A percentile compares a stretch with the other conserved stretches of the same genome.
phyloP scores from a whole-genome alignment of 2,113 vertebrate genomes.

The Edolisoma coerulescens region DNA sequence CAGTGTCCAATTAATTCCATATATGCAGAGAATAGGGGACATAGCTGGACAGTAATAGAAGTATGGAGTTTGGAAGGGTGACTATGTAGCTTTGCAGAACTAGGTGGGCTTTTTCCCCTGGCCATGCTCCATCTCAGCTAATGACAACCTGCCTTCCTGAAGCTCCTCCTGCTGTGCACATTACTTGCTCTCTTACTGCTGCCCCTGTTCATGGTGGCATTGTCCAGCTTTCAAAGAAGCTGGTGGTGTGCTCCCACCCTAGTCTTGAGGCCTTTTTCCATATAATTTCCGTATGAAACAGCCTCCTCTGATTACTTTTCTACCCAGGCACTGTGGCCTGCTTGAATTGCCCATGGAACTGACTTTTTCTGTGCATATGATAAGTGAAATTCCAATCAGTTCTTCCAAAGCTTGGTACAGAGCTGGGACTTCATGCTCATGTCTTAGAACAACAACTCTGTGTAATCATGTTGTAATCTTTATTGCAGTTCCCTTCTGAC shows the following conservation, averaged over 20 bases:
- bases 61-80: fast-evolving
- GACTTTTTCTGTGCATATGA: background rate
- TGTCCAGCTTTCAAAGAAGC: background rate
- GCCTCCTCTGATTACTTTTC: background rate
- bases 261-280: fast-evolving
- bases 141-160: background rate
- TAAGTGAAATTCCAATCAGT: background rate
- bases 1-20: background rate
- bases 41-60: background rate
- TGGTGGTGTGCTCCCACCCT: fast-evolving
- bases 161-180: background rate
- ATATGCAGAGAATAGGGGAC: background rate
- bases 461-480: background rate
- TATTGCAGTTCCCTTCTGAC: background rate
- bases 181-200: background rate
- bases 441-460: background rate
- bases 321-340: background rate
- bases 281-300: background rate
- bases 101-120: background rate
- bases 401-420: background rate
- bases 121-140: background rate
- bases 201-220: background rate
- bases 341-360: background rate
- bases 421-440: background rate
- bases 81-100: background rate